These are phyloP conservation scores for Teleopsis dalmanni DNA, from an alignment of 1,140 invertebrate genomes.

Conservation along the genomic window DNA sequence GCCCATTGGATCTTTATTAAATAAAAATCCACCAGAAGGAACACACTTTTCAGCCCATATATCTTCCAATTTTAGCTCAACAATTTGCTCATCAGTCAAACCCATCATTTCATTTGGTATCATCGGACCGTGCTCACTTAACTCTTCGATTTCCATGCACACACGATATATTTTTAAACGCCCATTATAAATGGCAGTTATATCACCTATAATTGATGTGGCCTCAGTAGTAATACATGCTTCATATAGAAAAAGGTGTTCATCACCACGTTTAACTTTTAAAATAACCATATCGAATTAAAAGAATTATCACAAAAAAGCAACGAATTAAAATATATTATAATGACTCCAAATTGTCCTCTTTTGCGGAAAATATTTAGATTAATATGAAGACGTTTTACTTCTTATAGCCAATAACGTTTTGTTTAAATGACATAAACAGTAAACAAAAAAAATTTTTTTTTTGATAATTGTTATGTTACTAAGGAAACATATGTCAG, in stretches of 20 bases:
- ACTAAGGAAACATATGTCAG: too few species aligned
- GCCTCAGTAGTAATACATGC: constrained; percentile 58
- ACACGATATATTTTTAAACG: constrained; percentile 78
- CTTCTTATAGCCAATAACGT: too few species aligned
- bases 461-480: too few species aligned
- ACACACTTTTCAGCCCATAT: constrained; percentile 79
- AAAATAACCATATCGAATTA: constrained; percentile 62
- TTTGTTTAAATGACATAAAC: too few species aligned
- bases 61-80: constrained; percentile 79
- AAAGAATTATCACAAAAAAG: constrained; percentile 8
- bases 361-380: too few species aligned
- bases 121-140: constrained; percentile 78
- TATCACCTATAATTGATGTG: constrained; percentile 62
- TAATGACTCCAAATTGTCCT: too few species aligned
- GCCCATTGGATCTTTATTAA: constrained; percentile 64
- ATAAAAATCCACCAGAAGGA: constrained; percentile 65
- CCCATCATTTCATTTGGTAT: constrained; percentile 83
- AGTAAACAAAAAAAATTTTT: too few species aligned
- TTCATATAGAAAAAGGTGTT: constrained; percentile 81
- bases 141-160: constrained; percentile 80
- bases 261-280: constrained; percentile 79
- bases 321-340: too few species aligned
- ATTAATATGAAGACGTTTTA: too few species aligned
- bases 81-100: constrained; percentile 82
- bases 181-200: constrained; percentile 82